These are phyloP conservation scores for Aphidius ervi DNA, from an alignment of 1,140 invertebrate genomes.

Conservation along the genomic window DNA sequence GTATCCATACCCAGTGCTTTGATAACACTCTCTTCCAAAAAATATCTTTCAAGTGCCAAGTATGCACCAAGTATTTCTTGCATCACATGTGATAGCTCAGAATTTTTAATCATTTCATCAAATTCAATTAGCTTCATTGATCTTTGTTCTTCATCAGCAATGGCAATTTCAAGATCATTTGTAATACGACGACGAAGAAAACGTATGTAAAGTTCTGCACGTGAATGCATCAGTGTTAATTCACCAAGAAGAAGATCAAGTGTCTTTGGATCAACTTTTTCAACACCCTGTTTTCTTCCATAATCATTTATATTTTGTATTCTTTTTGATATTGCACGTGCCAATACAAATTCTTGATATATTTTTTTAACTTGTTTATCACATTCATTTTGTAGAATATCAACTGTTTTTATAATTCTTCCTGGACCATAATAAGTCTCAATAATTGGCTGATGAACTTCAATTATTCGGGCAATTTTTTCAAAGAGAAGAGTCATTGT, in stretches of 20 bases:
- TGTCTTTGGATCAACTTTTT: slow-evolving; percentile 76
- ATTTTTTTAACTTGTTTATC: slow-evolving; percentile 63
- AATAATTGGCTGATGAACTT: slow-evolving; percentile 88
- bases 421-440: slow-evolving; percentile 92
- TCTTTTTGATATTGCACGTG: slow-evolving; percentile 66
- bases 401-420: slow-evolving; percentile 66
- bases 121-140: slow-evolving; percentile 58
- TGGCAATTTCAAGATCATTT: slow-evolving; percentile 67
- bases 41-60: slow-evolving; percentile 91
- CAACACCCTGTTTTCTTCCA: slow-evolving; percentile 51
- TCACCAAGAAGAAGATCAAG: slow-evolving; percentile 87
- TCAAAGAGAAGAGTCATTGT: slow-evolving; percentile 83
- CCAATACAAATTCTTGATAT: slow-evolving; percentile 73
- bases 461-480: slow-evolving; percentile 80
- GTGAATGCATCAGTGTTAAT: slow-evolving; percentile 85
- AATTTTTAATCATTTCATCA: slow-evolving; percentile 69
- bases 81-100: slow-evolving; percentile 76
- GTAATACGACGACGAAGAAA: slow-evolving; percentile 79
- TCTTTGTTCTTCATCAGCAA: slow-evolving; percentile 56
- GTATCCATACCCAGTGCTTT: slow-evolving; percentile 90
- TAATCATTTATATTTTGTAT: slow-evolving; percentile 62
- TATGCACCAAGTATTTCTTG: slow-evolving; percentile 90
- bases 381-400: slow-evolving; percentile 81
- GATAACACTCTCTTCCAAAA: slow-evolving; percentile 90
- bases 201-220: slow-evolving; percentile 84